Evolutionary conservation across 2,888 invertebrate genomes (phyloP).

Genomic region (Dioctria rufipes): DNA sequence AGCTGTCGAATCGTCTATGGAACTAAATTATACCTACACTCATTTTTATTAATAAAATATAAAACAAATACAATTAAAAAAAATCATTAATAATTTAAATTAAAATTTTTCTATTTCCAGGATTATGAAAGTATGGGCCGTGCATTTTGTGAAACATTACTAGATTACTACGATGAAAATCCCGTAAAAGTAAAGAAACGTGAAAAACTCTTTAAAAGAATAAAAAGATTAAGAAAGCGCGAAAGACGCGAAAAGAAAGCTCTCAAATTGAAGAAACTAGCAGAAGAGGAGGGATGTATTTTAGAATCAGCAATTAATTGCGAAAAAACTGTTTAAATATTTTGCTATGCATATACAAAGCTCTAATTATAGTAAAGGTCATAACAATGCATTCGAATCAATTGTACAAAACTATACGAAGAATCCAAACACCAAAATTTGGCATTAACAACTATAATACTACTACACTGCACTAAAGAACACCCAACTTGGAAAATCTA

Average conservation of each 20-base stretch:
- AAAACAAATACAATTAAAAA: no score
- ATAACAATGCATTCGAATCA: no score
- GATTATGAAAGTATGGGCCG: slow-evolving; percentile 89
- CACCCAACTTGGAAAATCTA: no score
- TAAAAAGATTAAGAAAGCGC: slow-evolving; percentile 70
- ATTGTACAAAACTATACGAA: no score
- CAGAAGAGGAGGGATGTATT: slow-evolving; percentile 70
- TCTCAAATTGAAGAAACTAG: slow-evolving; percentile 71
- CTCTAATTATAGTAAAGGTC: no score
- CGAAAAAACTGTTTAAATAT: slow-evolving; percentile 65
- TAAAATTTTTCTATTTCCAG: slow-evolving; percentile 63
- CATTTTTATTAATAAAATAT: no score
- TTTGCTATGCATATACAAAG: not conserved
- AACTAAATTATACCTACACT: no score
- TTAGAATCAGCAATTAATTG: slow-evolving; percentile 66
- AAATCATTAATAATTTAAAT: no score
- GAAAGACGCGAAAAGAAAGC: slow-evolving; percentile 71
- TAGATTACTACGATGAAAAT: slow-evolving; percentile 92
- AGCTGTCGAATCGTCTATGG: no score
- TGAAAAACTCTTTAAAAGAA: slow-evolving; percentile 68
- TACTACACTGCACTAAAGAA: no score
- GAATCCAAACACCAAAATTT: no score
- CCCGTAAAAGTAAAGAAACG: slow-evolving; percentile 80
- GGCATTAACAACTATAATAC: no score
- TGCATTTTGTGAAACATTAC: slow-evolving; percentile 92